Evolutionary conservation across 92 coral and sea anemone genomes (phyloP), one percentile per base, ranked within the genome.

Genomic region (Zoanthus sociatus): DNA sequence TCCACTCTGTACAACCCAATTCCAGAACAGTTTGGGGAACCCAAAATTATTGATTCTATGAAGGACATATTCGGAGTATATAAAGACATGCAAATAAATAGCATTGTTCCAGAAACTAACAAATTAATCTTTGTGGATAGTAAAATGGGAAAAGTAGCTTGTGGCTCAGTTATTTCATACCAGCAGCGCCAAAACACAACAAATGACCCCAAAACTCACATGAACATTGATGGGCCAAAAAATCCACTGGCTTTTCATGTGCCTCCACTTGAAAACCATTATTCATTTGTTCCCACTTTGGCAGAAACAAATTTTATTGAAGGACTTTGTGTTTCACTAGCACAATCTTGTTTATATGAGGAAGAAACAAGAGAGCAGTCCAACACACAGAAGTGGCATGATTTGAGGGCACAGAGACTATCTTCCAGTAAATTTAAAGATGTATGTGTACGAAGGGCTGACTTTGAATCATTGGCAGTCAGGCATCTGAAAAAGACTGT

Each of bases 1-100:
- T 90, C 93, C 64, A 90, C 78, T 26, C 77, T 87, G 6, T 87
- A 82, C 30, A 82, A 86, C 33, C 26, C 26, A 26, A 26, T 26
- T 26, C 26, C 26, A 26, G 26, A 26, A 26, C 26, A 26, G 0
- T 26, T 79, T 17, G 87, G 93, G 10, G 61, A 71, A 42, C 5
- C 4, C 0, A 1, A 37, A 26, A 13, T 78, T 48, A 17, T 89
- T n/a, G 63, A 55, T 31, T 50, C 74, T 12, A 16, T 88, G 14
- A 44, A n/a, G 30, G 77, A 75, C 7, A n/a, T 18, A 7, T 78
- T 87, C 18, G 55, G 50, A 33, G 50, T 18, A 10, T 83, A 13
- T 73, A 16, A 54, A 9, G 16, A 37, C 8, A 17, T 82, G 32
- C 88, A 88, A n/a, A 31, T 88, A 11, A 56, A 88, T 18, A 53